Evolutionary conservation across 1,140 invertebrate genomes (phyloP).

Genomic region (Drosophila sechellia): DNA sequence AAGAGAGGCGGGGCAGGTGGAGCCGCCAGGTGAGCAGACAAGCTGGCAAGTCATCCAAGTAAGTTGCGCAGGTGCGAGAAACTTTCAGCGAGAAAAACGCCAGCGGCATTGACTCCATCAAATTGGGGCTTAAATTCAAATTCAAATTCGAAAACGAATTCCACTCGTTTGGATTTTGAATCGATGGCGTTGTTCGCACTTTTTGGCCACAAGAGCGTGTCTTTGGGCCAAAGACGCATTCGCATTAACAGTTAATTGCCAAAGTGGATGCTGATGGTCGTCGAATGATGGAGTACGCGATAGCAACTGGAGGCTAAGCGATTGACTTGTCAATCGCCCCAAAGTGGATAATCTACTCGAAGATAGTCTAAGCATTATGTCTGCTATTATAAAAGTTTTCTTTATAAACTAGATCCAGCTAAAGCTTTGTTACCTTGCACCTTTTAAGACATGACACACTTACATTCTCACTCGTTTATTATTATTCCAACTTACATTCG

Average conservation of each 20-base stretch:
- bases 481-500: no score
- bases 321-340: constrained; percentile 44
- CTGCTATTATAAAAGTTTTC: neutral
- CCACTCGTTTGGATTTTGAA: constrained; percentile 2
- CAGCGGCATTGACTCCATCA: constrained; percentile 47
- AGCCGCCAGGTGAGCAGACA: constrained; percentile 23
- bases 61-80: constrained; percentile 54
- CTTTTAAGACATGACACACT: no score
- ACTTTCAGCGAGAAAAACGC: constrained; percentile 36
- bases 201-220: constrained; percentile 31
- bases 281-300: constrained; percentile 13
- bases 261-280: constrained; percentile 22
- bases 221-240: constrained; percentile 39
- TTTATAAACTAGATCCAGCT: no score
- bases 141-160: constrained; percentile 30
- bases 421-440: no score
- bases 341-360: constrained; percentile 17
- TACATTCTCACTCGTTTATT: no score
- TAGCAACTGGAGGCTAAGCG: constrained; percentile 38
- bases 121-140: constrained; percentile 28
- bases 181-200: constrained; percentile 59
- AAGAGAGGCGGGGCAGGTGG: constrained; percentile 6
- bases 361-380: neutral
- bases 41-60: constrained; percentile 51
- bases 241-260: constrained; percentile 56